These are phyloP conservation scores for Hydrotaea cyrtoneurina DNA, from an alignment of 2,888 invertebrate species.

Conservation along the genomic window DNA sequence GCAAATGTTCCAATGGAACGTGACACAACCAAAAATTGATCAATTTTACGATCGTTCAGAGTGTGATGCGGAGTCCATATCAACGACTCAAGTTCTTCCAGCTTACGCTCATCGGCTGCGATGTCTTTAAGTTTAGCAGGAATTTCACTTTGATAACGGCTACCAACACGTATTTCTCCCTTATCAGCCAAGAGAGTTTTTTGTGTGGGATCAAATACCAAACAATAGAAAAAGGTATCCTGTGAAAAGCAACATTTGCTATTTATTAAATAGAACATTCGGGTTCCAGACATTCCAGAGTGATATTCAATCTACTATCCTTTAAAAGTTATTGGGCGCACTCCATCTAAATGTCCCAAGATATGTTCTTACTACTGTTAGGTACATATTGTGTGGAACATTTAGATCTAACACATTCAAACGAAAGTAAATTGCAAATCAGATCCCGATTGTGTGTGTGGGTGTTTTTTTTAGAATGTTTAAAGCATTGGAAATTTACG, in stretches of 20 bases:
- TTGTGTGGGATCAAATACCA: conserved; percentile 99
- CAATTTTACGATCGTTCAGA: conserved; percentile 97
- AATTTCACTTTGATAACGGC: conserved; percentile 98
- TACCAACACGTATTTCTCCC: conserved; percentile 95
- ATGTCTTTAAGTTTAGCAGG: conserved; percentile 90
- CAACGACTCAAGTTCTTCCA: conserved; percentile 92
- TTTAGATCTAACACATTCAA: too few species aligned
- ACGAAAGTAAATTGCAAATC: not conserved
- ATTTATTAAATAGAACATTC: not conserved
- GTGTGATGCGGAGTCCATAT: conserved; percentile 97
- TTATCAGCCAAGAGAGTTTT: conserved; percentile 99
- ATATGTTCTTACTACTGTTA: too few species aligned
- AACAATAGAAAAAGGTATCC: conserved; percentile 99
- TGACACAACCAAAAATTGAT: conserved; percentile 97
- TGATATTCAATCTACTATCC: not conserved
- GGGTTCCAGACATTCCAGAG: too few species aligned
- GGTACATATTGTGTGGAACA: too few species aligned
- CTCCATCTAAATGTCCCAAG: too few species aligned
- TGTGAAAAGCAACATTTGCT: conserved; percentile 81
- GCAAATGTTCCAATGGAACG: conserved; percentile 99
- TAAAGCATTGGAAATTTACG: conserved; percentile 76
- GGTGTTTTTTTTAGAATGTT: conserved; percentile 11
- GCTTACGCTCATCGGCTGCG: conserved; percentile 83
- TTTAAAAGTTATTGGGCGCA: not conserved
- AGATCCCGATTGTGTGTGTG: not conserved